Conservation (phyloP, 2,113 vertebrate genomes). For the Aldabrachelys gigantea region DNA sequence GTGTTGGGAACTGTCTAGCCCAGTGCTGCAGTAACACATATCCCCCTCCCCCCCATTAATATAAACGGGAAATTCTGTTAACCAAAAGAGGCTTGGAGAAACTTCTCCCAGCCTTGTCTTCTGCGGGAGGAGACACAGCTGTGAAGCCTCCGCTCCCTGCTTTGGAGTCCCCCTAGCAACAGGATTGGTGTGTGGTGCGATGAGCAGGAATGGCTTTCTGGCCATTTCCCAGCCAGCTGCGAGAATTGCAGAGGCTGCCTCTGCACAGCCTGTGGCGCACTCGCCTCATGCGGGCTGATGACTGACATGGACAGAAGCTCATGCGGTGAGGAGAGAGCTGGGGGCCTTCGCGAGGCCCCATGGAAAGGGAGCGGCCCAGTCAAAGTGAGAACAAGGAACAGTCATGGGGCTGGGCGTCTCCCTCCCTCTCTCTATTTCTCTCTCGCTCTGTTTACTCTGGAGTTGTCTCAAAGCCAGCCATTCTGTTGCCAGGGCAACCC, state of each 20-base stretch:
- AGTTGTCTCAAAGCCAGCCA: slow-evolving; percentile 36
- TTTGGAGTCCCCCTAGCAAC: neutral
- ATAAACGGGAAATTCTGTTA: neutral
- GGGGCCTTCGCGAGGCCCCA: slow-evolving; percentile 11
- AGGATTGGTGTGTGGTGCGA: neutral
- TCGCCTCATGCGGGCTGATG: slow-evolving; percentile 2
- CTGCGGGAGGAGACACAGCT: neutral
- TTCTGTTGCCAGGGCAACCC: neutral
- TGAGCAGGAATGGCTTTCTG: slow-evolving; percentile 32
- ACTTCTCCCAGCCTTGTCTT: neutral
- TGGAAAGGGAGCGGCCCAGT: neutral
- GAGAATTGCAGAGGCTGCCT: slow-evolving; percentile 39
- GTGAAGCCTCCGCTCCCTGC: neutral
- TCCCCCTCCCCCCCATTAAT: neutral
- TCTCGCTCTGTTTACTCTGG: neutral
- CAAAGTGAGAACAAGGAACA: neutral
- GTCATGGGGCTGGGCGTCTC: neutral
- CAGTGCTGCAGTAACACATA: accelerated
- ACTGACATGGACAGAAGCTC: accelerated
- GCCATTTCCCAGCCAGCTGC: slow-evolving; percentile 5
- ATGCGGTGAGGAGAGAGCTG: accelerated
- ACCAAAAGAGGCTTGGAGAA: neutral
- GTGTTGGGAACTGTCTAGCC: neutral
- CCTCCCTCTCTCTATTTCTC: neutral
- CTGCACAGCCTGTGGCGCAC: slow-evolving; percentile 52